Evolutionary conservation across 2,797 vertebrate species (phyloP).

Genomic region (Austrolebias charrua): DNA sequence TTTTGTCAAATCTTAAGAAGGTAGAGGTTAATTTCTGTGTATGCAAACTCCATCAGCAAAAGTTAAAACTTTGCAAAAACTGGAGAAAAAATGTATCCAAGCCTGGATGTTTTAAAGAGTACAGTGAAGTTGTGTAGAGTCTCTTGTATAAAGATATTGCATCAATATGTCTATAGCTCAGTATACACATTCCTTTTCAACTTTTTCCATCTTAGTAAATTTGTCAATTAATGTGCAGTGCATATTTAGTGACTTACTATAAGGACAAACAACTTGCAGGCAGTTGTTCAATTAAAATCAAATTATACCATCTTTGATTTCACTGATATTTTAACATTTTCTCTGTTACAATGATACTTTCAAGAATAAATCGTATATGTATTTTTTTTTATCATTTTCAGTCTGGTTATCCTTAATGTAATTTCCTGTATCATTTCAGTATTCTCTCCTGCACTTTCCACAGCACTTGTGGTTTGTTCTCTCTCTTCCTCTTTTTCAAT

Average conservation of each 20-base stretch:
- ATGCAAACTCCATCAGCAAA: background rate
- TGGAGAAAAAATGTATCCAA: background rate
- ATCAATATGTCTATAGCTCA: background rate
- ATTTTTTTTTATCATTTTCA: background rate
- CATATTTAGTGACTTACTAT: background rate
- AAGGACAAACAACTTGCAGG: background rate
- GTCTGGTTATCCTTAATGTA: constrained; percentile 9
- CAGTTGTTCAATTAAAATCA: background rate
- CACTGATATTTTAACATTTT: constrained; percentile 16
- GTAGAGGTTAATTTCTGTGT: background rate
- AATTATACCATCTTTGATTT: constrained; percentile 6
- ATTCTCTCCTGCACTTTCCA: constrained; percentile 24
- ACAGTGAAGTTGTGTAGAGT: no score
- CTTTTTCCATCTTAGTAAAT: background rate
- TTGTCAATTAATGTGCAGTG: no score
- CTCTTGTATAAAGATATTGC: background rate
- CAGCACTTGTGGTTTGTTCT: constrained; percentile 8
- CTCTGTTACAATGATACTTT: constrained; percentile 17
- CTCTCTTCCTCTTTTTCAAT: constrained; percentile 24
- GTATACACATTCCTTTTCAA: no score
- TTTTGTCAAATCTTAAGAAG: no score
- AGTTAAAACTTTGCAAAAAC: background rate
- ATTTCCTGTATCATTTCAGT: constrained; percentile 27
- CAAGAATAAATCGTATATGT: constrained; percentile 14
- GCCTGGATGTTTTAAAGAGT: no score